Conservation (phyloP, 2,797 vertebrate genomes). For the Lutjanus campechanus region DNA sequence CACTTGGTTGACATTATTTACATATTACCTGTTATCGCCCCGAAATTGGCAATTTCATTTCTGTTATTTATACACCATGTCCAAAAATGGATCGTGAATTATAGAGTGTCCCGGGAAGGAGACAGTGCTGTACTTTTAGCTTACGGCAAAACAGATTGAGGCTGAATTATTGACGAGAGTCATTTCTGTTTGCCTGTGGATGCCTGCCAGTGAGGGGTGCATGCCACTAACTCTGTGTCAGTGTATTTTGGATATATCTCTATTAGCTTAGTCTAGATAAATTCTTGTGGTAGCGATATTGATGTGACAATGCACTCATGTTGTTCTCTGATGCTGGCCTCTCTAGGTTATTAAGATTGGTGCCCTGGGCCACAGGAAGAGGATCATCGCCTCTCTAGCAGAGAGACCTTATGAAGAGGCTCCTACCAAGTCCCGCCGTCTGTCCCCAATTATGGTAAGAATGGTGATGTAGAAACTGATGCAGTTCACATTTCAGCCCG, state of each 20-base stretch:
- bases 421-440: constrained; percentile 93
- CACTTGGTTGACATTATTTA: neutral
- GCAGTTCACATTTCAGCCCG: neutral
- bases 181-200: constrained; percentile 77
- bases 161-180: constrained; percentile 84
- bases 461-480: constrained; percentile 3
- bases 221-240: constrained; percentile 74
- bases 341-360: constrained; percentile 94
- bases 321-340: constrained; percentile 27
- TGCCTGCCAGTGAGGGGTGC: constrained; percentile 68
- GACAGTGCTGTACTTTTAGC: constrained; percentile 73
- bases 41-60: constrained; percentile 31
- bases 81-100: constrained; percentile 71
- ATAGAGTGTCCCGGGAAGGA: constrained; percentile 71
- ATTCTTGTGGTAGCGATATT: constrained; percentile 42
- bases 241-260: constrained; percentile 64
- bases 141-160: constrained; percentile 83
- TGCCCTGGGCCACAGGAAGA: constrained; percentile 95
- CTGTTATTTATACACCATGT: constrained; percentile 51
- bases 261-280: constrained; percentile 59
- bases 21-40: constrained; percentile 18
- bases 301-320: constrained; percentile 31
- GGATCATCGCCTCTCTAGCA: constrained; percentile 95
- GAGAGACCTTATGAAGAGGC: constrained; percentile 97
- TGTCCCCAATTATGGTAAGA: constrained; percentile 94